Percentiles rank a stretch among this genome's conserved stretches.
Evolutionary conservation across 2,888 invertebrate species (phyloP).

Genomic region (Saturnia japonica): DNA sequence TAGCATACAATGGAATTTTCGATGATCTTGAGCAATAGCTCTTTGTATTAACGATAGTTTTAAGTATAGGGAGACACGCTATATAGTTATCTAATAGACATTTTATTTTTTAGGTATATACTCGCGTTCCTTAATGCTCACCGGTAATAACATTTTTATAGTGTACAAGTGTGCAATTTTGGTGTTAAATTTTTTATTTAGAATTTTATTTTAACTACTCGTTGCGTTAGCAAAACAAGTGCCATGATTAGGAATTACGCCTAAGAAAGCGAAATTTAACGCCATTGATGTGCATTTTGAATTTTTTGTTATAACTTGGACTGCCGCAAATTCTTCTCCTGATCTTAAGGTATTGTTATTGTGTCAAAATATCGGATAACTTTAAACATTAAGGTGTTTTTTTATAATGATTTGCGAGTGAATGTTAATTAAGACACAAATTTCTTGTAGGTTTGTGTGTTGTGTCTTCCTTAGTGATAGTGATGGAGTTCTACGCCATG

Average conservation of each 20-base stretch:
- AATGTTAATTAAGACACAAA: background rate
- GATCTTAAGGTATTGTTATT: conserved; percentile 1
- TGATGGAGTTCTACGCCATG: background rate
- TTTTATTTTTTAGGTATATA: background rate
- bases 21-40: conserved; percentile 6
- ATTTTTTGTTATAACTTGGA: background rate
- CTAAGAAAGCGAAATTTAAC: conserved; percentile 10
- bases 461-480: conserved; percentile 23
- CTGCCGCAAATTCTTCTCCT: background rate
- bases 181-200: conserved; percentile 13
- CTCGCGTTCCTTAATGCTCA: conserved; percentile 13
- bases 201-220: conserved; percentile 4
- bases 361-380: background rate
- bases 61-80: conserved; percentile 2
- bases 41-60: background rate
- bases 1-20: conserved; percentile 2
- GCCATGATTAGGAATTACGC: conserved; percentile 9
- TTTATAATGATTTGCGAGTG: background rate
- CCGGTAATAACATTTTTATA: background rate
- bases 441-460: background rate
- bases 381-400: background rate
- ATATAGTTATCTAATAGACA: background rate
- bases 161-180: background rate
- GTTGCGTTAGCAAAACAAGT: conserved; percentile 9
- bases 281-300: conserved; percentile 14